These are phyloP conservation scores for Loris lydekkerianus DNA, from an alignment of 2,797 vertebrate genomes.

Conservation along the genomic window DNA sequence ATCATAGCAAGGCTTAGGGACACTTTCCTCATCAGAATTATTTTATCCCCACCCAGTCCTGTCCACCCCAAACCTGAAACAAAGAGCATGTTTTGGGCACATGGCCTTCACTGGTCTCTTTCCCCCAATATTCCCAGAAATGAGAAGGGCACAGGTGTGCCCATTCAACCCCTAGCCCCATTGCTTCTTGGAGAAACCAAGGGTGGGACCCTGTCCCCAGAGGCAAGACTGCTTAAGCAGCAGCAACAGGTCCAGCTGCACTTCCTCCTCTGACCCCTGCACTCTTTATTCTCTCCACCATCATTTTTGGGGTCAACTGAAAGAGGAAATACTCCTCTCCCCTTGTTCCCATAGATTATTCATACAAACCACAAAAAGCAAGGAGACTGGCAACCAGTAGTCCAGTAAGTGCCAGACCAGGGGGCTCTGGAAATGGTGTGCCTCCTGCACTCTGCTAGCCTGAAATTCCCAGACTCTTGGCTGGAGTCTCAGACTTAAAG, in stretches of 20 bases:
- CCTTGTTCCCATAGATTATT: not conserved
- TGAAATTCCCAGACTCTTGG: not conserved
- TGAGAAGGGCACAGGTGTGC: not conserved
- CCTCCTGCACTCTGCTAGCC: not conserved
- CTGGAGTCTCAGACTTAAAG: not conserved
- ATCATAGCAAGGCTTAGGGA: not conserved
- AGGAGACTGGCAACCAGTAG: not conserved
- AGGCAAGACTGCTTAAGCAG: no score
- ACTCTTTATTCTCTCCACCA: not conserved
- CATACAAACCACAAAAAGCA: not conserved
- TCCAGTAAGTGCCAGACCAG: not conserved
- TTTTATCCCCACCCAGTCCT: accelerated
- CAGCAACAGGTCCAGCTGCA: conserved; percentile 33
- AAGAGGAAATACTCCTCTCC: not conserved
- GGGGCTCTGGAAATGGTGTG: not conserved
- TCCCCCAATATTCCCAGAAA: not conserved
- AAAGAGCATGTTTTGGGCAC: accelerated
- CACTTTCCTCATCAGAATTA: no score
- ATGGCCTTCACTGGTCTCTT: not conserved
- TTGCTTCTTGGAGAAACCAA: not conserved
- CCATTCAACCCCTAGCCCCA: not conserved
- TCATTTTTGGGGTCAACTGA: not conserved
- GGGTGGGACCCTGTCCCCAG: not conserved
- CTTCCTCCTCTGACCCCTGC: no score
- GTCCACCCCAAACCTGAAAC: not conserved